Conservation (phyloP, 2,113 vertebrate species). For the Sus scrofa region T2T-Sscrofa CM000820.6:72739501-72740000, state of each 20-base stretch:
- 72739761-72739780: no score
- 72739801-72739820: not conserved
- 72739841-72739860: not conserved
- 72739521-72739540: not conserved
- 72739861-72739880: not conserved
- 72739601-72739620: not conserved
- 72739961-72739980: not conserved
- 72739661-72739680: not conserved
- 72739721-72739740: fast-evolving
- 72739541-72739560: not conserved
- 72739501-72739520: not conserved
- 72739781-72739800: not conserved
- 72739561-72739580: not conserved
- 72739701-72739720: not conserved
- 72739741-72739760: not conserved
- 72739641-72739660: no score
- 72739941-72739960: not conserved
- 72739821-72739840: not conserved
- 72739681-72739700: not conserved
- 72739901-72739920: not conserved
- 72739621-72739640: no score
- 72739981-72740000: not conserved
- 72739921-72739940: not conserved
- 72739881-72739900: not conserved
- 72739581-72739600: not conserved